Conservation (phyloP, 2,113 vertebrate genomes). For the Phyllopteryx taeniolatus region DNA sequence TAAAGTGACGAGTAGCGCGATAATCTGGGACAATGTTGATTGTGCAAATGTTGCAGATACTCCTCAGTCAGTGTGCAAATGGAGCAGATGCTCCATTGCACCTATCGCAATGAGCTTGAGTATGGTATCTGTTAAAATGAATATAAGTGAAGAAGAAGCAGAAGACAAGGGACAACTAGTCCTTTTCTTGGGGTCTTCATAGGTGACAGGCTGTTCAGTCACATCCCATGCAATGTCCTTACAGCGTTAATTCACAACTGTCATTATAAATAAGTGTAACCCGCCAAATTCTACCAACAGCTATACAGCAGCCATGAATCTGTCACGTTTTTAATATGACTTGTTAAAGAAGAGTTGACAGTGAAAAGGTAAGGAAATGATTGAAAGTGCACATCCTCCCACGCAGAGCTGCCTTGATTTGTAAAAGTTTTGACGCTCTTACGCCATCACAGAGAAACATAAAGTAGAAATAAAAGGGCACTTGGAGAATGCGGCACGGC, state of each 20-base stretch:
- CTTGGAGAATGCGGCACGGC: background rate
- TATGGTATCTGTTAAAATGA: conserved; percentile 25
- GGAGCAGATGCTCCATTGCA: background rate
- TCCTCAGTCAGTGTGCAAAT: no score
- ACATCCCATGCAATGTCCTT: background rate
- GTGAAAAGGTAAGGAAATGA: background rate
- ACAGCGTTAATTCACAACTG: background rate
- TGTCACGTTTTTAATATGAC: background rate
- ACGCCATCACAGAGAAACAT: background rate
- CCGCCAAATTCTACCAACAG: background rate
- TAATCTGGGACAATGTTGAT: no score
- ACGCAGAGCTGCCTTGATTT: background rate
- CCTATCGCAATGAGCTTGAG: conserved; percentile 19
- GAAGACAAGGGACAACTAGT: no score
- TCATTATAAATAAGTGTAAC: background rate
- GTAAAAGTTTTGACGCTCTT: background rate
- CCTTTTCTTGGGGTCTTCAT: no score
- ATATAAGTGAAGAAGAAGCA: no score
- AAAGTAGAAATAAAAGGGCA: background rate
- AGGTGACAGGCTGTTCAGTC: background rate
- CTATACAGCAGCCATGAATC: background rate
- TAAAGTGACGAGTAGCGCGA: no score
- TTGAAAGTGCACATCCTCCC: background rate
- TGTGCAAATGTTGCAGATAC: no score
- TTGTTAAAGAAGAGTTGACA: background rate